Base-by-base conservation (phyloP, 2,888 invertebrate genomes). In the Euzophera pinguis region DNA sequence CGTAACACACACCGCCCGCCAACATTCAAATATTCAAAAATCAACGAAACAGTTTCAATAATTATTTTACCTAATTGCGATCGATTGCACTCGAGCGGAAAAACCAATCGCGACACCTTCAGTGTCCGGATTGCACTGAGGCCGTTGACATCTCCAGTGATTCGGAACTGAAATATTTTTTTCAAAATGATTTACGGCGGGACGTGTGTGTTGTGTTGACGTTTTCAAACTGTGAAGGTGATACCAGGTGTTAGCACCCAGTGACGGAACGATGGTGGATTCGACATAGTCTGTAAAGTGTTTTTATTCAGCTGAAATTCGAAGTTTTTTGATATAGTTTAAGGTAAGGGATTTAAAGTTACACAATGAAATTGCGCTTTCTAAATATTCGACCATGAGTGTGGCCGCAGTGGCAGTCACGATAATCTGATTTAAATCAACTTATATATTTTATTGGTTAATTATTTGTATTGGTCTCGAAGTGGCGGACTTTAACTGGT, bases 361-460 rank as follows among this genome's bases (percentile, higher is more conserved):
- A 77, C 71, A 73, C 79, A 82, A 82, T 82, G 75, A 77, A 78
- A 80, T 79, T 77, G 77, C 81, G 86, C 89, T 89, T 88, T 88
- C 88, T 87, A 88, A 84, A 84, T 78, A 69, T 63, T 68, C 81
- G 88, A 73, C 88, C 88, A 82, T 88, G 88, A 87, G 85, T 87
- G 84, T 79, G 78, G 75, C 75, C 9, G 39, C 14, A 6, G 39
- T 32, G 67, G 71, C 71, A 72, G 81, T 81, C 81, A 83, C 81
- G 81, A 82, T 65, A 60, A 70, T 60, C 61, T 64, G 70, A 75
- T 69, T 72, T 74, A 76, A 78, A 71, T 78, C 75, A 64, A 69
- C 68, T 56, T 22, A 69, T 77, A 69, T 68, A 65, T 71, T 73
- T 70, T 69, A 71, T 71, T 67, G 60, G 61, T 62, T 65, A 66